phyloP scores from a whole-genome alignment of 2,888 invertebrate species.

The Torymus texanus region DNA sequence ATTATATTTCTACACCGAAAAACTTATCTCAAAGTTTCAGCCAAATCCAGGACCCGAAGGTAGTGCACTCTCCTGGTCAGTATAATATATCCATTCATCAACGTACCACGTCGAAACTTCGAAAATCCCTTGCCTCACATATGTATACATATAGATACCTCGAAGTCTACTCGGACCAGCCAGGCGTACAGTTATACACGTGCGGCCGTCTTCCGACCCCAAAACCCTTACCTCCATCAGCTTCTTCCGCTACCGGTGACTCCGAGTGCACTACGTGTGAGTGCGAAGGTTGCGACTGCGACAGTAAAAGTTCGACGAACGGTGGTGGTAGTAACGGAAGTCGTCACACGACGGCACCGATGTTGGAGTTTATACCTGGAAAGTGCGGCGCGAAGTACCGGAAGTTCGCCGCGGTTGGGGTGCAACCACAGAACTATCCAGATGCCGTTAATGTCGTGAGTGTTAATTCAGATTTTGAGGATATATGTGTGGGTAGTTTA shows the following conservation, averaged over 20 bases:
- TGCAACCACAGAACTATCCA: constrained; percentile 94
- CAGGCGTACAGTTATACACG: constrained; percentile 93
- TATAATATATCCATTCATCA: too few species aligned
- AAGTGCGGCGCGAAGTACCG: constrained; percentile 83
- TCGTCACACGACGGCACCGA: too few species aligned
- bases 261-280: background rate
- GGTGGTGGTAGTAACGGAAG: too few species aligned
- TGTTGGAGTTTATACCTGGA: constrained; percentile 76
- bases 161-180: constrained; percentile 90
- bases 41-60: too few species aligned
- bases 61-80: too few species aligned
- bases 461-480: background rate
- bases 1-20: too few species aligned
- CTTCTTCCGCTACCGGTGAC: background rate
- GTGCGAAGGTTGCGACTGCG: constrained; percentile 39
- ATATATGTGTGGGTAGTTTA: too few species aligned
- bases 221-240: background rate
- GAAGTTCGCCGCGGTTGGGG: constrained; percentile 87
- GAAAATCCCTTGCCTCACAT: too few species aligned
- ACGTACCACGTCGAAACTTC: too few species aligned
- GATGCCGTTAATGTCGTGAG: constrained; percentile 88
- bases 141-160: constrained; percentile 76
- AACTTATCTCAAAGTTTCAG: too few species aligned
- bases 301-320: background rate
- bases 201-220: constrained; percentile 64